Percentiles rank a stretch among this genome's conserved stretches.
These are phyloP conservation scores for Eudemis profundana DNA, from an alignment of 2,888 invertebrate genomes.

Conservation along the genomic window DNA sequence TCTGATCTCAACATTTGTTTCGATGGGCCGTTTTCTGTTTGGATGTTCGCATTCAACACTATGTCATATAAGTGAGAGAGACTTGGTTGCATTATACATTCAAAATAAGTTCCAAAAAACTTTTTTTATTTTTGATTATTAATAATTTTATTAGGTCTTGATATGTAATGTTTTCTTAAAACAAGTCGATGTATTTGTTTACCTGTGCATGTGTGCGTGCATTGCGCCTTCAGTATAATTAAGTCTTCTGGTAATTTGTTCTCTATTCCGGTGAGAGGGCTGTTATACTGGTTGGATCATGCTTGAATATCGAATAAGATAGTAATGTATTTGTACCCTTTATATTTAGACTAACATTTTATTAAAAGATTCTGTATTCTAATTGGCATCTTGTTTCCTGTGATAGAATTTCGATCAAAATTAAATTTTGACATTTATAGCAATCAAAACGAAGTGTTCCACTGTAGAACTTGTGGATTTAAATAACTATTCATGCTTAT, in stretches of 20 bases:
- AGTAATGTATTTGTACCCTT: conserved; percentile 19
- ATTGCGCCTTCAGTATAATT: background rate
- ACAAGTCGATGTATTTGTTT: conserved; percentile 11
- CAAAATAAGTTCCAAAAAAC: background rate
- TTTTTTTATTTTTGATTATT: conserved; percentile 13
- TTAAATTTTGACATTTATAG: conserved; percentile 62
- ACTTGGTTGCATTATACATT: conserved; percentile 14
- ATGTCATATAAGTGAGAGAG: background rate
- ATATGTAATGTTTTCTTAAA: background rate
- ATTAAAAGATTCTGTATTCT: conserved; percentile 20
- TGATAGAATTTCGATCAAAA: conserved; percentile 69
- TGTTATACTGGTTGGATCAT: conserved; percentile 6
- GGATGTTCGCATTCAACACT: conserved; percentile 16
- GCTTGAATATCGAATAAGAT: conserved; percentile 24
- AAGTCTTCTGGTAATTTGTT: background rate
- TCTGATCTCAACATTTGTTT: conserved; percentile 27
- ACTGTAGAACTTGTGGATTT: background rate
- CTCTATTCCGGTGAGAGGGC: conserved; percentile 16
- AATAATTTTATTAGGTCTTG: conserved; percentile 2
- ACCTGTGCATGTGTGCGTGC: background rate
- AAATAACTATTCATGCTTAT: no score
- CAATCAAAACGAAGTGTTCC: conserved; percentile 25
- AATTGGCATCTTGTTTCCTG: conserved; percentile 68
- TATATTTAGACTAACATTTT: conserved; percentile 14
- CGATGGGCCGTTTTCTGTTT: background rate